These are phyloP conservation scores for Gallinago paraguaiae DNA, from an alignment of 2,113 vertebrate species.

Conservation along the genomic window DNA sequence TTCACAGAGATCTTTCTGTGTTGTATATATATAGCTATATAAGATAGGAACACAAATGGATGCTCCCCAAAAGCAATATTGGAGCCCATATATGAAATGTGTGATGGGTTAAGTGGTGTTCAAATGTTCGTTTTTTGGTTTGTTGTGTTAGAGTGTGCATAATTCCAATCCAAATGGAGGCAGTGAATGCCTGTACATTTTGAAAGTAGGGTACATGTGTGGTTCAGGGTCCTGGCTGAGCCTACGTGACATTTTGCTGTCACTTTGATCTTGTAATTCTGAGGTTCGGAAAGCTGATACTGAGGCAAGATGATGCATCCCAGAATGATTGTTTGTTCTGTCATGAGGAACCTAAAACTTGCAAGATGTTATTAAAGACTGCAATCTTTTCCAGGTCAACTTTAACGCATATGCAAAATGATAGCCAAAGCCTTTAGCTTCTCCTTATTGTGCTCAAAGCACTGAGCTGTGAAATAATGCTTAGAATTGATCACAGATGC, in stretches of 20 bases:
- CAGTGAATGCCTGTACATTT: neutral
- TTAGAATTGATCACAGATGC: slow-evolving; percentile 24
- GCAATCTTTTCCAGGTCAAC: neutral
- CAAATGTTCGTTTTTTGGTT: neutral
- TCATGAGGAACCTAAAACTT: neutral
- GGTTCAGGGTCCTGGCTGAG: neutral
- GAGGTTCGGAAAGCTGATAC: neutral
- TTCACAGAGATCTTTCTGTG: neutral
- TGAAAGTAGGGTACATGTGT: neutral
- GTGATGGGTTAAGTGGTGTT: neutral
- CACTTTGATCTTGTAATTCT: neutral
- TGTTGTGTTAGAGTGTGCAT: neutral
- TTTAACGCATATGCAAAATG: neutral
- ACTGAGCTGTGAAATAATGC: slow-evolving; percentile 58
- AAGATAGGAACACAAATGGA: neutral
- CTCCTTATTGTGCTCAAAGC: slow-evolving; percentile 39
- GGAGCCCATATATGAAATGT: too few species aligned
- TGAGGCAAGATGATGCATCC: neutral
- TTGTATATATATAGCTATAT: neutral
- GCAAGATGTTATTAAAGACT: neutral
- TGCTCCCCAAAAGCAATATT: neutral
- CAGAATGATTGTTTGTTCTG: neutral
- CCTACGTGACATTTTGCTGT: neutral
- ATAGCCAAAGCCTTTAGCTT: slow-evolving; percentile 35
- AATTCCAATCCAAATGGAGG: neutral